phyloP scores from a whole-genome alignment of 2,888 invertebrate genomes.

The Lysandra coridon region DNA sequence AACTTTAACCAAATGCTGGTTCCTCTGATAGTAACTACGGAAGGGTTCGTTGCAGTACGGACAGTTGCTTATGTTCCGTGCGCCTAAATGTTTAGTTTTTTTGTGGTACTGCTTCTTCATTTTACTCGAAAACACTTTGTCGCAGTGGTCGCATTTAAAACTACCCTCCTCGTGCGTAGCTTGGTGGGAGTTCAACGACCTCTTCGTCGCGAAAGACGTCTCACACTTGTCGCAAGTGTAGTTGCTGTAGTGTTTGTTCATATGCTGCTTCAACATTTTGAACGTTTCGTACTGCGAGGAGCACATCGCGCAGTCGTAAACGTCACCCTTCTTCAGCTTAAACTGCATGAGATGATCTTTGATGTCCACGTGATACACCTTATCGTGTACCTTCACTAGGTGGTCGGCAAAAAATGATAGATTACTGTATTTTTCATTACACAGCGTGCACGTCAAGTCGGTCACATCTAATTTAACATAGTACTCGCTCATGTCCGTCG shows the following conservation, averaged over 20 bases:
- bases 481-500: slow-evolving; percentile 57
- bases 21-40: slow-evolving; percentile 66
- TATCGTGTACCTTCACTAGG: slow-evolving; percentile 53
- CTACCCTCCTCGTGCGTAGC: slow-evolving; percentile 62
- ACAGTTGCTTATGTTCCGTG: slow-evolving; percentile 63
- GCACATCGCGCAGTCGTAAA: slow-evolving; percentile 64
- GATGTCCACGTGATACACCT: slow-evolving; percentile 55
- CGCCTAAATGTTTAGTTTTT: slow-evolving; percentile 65
- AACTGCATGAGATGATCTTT: slow-evolving; percentile 67
- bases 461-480: slow-evolving; percentile 59
- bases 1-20: slow-evolving; percentile 66
- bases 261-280: slow-evolving; percentile 70
- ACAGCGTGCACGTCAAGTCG: slow-evolving; percentile 54
- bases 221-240: slow-evolving; percentile 61
- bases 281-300: slow-evolving; percentile 65
- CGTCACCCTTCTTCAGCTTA: slow-evolving; percentile 62
- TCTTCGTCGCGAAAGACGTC: slow-evolving; percentile 58
- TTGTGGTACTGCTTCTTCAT: slow-evolving; percentile 66
- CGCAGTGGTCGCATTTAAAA: slow-evolving; percentile 66
- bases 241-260: slow-evolving; percentile 68
- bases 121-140: slow-evolving; percentile 61
- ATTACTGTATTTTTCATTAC: slow-evolving; percentile 50
- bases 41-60: slow-evolving; percentile 64
- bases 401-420: slow-evolving; percentile 54
- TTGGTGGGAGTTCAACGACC: slow-evolving; percentile 59